Percentiles rank a stretch among this genome's conserved stretches.
Evolutionary conservation across 1,140 invertebrate species (phyloP).

Genomic region (Onthophagus taurus): DNA sequence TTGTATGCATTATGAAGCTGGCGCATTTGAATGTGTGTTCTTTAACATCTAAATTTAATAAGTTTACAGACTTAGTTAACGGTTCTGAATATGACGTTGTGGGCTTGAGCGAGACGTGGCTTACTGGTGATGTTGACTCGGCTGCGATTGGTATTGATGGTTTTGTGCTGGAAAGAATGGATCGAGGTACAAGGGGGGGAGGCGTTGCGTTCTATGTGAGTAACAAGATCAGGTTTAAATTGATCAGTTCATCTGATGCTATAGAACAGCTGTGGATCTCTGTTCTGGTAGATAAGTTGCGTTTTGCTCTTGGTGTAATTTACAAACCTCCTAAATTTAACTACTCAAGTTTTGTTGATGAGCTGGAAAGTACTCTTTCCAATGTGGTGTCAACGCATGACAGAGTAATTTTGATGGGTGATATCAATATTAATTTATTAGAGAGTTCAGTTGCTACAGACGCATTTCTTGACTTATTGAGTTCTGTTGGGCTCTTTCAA

Average conservation of each 20-base stretch:
- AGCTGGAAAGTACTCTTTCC: too few species aligned
- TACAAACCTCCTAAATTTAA: neutral
- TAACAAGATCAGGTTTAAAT: neutral
- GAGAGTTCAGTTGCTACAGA: too few species aligned
- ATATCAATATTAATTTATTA: too few species aligned
- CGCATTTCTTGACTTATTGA: too few species aligned
- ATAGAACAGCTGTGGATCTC: slow-evolving; percentile 5
- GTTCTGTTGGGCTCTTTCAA: too few species aligned
- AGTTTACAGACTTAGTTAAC: neutral
- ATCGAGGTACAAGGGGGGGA: neutral
- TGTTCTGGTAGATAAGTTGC: neutral
- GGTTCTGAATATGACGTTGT: neutral
- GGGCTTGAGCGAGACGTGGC: neutral
- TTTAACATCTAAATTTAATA: neutral
- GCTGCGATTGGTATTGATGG: neutral
- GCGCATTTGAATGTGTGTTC: neutral
- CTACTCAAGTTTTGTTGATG: too few species aligned
- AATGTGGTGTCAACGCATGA: too few species aligned
- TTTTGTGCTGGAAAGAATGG: neutral
- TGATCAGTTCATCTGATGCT: neutral
- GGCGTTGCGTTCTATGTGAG: neutral
- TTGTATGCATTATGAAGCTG: too few species aligned
- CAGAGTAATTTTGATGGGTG: too few species aligned
- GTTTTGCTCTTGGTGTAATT: neutral
- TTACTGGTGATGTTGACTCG: neutral